Evolutionary conservation across 2,888 invertebrate genomes (phyloP).

Genomic region (Hedychridium roseum): DNA sequence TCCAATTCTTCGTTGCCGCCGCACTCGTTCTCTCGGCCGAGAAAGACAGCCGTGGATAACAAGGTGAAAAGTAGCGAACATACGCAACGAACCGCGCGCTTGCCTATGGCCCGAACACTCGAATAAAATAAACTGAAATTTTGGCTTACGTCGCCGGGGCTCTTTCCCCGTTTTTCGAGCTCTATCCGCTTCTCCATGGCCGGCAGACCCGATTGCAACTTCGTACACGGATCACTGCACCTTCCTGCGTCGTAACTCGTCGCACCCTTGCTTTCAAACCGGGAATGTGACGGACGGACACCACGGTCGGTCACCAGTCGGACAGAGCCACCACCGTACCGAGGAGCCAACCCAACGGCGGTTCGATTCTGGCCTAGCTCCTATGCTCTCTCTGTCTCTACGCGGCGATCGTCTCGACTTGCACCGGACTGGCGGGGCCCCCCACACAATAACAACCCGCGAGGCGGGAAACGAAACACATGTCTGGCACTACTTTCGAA

Average conservation of each 20-base stretch:
- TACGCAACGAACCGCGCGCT: background rate
- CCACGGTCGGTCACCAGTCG: slow-evolving; percentile 53
- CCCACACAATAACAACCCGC: slow-evolving; percentile 52
- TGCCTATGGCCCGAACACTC: no score
- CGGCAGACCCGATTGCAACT: slow-evolving; percentile 38
- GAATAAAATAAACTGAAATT: slow-evolving; percentile 36
- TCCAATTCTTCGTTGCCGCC: background rate
- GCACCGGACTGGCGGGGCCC: slow-evolving; percentile 49
- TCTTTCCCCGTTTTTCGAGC: slow-evolving; percentile 91
- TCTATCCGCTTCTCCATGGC: slow-evolving; percentile 95
- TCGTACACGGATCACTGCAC: slow-evolving; percentile 42
- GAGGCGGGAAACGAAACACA: slow-evolving; percentile 62
- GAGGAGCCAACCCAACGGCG: slow-evolving; percentile 50
- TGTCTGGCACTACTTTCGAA: slow-evolving; percentile 60
- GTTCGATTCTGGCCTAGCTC: slow-evolving; percentile 52
- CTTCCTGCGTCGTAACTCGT: slow-evolving; percentile 60
- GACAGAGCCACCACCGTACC: slow-evolving; percentile 48
- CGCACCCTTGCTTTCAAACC: slow-evolving; percentile 61
- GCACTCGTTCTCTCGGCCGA: background rate
- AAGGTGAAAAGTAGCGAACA: background rate
- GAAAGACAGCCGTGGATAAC: no score
- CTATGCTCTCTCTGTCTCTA: slow-evolving; percentile 40
- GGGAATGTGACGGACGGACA: slow-evolving; percentile 60
- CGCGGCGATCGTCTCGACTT: slow-evolving; percentile 23
- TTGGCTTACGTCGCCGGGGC: slow-evolving; percentile 84